These are phyloP conservation scores for Ochropleura leucogaster DNA, from an alignment of 2,888 invertebrate species.

Conservation along the genomic window DNA sequence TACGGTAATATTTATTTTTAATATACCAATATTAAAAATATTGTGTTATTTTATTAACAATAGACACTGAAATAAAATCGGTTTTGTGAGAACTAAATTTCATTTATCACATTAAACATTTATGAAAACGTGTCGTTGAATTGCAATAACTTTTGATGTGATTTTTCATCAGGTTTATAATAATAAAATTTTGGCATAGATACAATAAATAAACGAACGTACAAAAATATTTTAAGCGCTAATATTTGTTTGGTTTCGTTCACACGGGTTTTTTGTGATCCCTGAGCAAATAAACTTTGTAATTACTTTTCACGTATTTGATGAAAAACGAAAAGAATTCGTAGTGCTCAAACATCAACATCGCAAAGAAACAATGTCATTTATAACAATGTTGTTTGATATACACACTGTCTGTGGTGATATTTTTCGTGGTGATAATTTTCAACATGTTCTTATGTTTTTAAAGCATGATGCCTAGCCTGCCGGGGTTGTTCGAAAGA, in stretches of 20 bases:
- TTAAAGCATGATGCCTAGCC: neutral
- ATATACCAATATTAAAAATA: too few relatives aligned
- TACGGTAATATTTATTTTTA: slow-evolving; percentile 4
- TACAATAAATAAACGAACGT: slow-evolving; percentile 21
- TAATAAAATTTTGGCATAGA: slow-evolving; percentile 4
- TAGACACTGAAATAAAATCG: slow-evolving; percentile 10
- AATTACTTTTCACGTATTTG: neutral
- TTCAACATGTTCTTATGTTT: neutral
- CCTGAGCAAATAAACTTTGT: neutral
- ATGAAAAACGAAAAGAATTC: neutral
- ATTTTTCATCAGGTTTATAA: slow-evolving; percentile 30
- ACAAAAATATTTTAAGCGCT: slow-evolving; percentile 12
- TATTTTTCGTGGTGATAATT: neutral
- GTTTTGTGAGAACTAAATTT: slow-evolving; percentile 28
- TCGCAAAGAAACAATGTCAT: neutral
- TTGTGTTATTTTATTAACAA: neutral
- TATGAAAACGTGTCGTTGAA: slow-evolving; percentile 30
- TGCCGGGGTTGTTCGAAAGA: too few relatives aligned
- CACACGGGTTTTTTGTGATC: neutral
- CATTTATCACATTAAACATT: slow-evolving; percentile 33
- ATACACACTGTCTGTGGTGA: neutral
- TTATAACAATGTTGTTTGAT: neutral
- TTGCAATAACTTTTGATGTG: slow-evolving; percentile 23
- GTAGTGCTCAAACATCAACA: neutral
- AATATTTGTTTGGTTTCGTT: slow-evolving; percentile 15